Conservation (phyloP, 1,140 invertebrate species). For the Drosophila cardini region DNA sequence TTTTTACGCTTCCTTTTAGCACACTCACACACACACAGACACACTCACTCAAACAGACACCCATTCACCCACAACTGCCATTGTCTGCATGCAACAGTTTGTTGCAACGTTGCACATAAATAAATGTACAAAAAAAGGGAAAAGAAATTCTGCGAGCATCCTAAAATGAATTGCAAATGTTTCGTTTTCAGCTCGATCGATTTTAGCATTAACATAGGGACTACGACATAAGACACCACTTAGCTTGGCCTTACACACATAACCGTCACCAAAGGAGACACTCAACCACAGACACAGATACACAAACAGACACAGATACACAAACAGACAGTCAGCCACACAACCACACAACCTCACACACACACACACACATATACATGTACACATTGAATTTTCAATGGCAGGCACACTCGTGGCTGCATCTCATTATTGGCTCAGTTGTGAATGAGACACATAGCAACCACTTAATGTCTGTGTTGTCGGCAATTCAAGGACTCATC, state of each 20-base stretch:
- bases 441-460: neutral
- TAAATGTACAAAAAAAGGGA: neutral
- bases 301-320: neutral
- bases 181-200: slow-evolving; percentile 6
- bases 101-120: neutral
- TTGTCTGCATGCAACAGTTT: slow-evolving; percentile 16
- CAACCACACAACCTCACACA: neutral
- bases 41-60: neutral
- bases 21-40: neutral
- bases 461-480: neutral
- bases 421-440: slow-evolving; percentile 22
- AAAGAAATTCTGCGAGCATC: neutral
- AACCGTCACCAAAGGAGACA: neutral
- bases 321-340: no score
- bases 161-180: neutral
- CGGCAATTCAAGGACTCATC: no score
- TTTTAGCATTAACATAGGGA: neutral
- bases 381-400: neutral
- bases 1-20: neutral
- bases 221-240: neutral
- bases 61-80: neutral
- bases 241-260: neutral
- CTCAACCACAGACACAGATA: neutral
- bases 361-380: neutral
- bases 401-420: slow-evolving; percentile 10